A percentile compares a stretch with the other conserved stretches of the same genome.
Conservation (phyloP, 2,113 vertebrate species). For the Microtus montanus region DNA sequence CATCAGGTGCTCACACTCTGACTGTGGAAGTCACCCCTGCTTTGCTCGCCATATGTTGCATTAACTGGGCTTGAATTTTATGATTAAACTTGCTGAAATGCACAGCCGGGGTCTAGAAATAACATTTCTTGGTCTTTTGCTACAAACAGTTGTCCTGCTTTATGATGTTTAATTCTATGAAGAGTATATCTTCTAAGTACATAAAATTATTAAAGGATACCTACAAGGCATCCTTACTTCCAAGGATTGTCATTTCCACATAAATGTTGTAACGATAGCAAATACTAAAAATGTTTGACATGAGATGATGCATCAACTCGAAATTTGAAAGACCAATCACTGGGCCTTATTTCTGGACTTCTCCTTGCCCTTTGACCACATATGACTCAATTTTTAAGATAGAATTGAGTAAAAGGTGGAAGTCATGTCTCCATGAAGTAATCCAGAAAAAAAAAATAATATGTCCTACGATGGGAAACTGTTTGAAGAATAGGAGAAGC, state of each 20-base stretch:
- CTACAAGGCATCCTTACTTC: background rate
- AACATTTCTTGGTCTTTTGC: background rate
- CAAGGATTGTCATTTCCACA: background rate
- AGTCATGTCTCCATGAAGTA: background rate
- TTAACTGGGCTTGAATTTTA: background rate
- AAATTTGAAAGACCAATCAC: background rate
- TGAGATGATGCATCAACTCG: background rate
- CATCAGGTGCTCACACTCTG: background rate
- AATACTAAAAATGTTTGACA: background rate
- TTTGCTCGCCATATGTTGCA: background rate
- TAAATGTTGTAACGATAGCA: background rate
- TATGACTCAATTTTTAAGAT: background rate
- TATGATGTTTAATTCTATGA: slow-evolving; percentile 17
- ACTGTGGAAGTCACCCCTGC: background rate
- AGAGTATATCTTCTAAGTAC: background rate
- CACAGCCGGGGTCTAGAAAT: background rate
- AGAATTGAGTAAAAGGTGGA: background rate
- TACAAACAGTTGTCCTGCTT: background rate
- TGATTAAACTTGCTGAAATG: background rate
- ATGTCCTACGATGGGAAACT: background rate
- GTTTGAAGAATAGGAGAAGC: background rate
- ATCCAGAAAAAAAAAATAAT: slow-evolving; percentile 9
- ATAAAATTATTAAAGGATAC: background rate
- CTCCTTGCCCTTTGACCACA: background rate
- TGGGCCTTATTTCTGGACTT: background rate